These are phyloP conservation scores for Vulpes ferrilata DNA, from an alignment of 2,113 vertebrate species.

Conservation along the genomic window DNA sequence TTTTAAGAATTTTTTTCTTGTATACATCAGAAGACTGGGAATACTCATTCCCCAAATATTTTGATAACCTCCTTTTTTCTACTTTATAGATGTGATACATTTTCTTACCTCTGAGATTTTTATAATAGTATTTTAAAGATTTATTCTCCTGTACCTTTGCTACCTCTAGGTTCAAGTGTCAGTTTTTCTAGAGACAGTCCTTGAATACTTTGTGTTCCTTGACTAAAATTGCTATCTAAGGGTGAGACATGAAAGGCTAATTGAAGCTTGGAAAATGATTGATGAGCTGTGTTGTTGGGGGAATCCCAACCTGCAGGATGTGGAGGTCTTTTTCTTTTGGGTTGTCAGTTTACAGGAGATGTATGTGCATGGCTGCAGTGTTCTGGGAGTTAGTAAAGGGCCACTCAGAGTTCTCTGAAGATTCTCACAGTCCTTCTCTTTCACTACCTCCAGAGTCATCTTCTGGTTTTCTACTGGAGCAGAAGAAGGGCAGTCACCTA, in stretches of 20 bases:
- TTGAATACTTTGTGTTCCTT: not conserved
- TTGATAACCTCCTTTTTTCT: not conserved
- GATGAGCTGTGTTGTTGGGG: not conserved
- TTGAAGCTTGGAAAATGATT: not conserved
- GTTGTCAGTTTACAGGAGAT: not conserved
- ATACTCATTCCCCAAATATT: not conserved
- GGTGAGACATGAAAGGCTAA: not conserved
- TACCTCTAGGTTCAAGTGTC: not conserved
- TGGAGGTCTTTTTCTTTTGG: not conserved
- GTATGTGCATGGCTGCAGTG: fast-evolving
- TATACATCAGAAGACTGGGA: not conserved
- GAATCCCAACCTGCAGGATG: not conserved
- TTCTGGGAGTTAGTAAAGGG: not conserved
- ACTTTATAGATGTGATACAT: not conserved
- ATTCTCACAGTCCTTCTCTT: not conserved
- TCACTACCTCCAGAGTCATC: not conserved
- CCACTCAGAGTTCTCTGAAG: not conserved
- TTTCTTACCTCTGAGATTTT: not conserved
- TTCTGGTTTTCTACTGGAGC: not conserved
- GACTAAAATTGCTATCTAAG: not conserved
- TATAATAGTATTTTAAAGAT: not conserved
- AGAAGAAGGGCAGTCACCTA: not conserved
- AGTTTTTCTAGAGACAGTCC: not conserved
- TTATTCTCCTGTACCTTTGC: not conserved
- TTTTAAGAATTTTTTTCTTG: not conserved